phyloP scores from a whole-genome alignment of 2,888 invertebrate species.

The Orchestes rusci region DNA sequence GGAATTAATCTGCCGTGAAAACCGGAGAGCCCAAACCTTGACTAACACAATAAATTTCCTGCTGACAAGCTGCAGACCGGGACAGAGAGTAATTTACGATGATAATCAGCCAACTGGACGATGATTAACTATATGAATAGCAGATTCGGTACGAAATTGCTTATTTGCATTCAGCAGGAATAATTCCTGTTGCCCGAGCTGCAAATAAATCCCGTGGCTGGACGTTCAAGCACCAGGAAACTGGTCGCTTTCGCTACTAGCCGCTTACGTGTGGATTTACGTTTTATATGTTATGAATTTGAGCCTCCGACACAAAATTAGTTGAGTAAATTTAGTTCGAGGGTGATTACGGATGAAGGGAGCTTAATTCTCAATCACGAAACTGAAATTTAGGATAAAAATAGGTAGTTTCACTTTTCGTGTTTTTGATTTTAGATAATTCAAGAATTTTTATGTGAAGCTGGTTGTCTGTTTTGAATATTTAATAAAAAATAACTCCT shows the following conservation, averaged over 20 bases:
- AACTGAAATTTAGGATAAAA: too few relatives aligned
- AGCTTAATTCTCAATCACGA: too few relatives aligned
- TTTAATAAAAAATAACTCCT: too few relatives aligned
- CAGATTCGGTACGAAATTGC: slow-evolving; percentile 45
- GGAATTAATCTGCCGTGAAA: slow-evolving; percentile 9
- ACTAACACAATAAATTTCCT: slow-evolving; percentile 19
- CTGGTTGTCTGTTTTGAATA: too few relatives aligned
- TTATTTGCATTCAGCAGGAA: slow-evolving; percentile 35
- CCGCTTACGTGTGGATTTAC: slow-evolving; percentile 20
- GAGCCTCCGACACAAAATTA: slow-evolving; percentile 6
- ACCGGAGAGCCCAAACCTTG: slow-evolving; percentile 10
- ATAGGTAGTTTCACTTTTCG: too few relatives aligned
- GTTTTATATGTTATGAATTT: slow-evolving; percentile 18
- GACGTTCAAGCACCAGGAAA: slow-evolving; percentile 8
- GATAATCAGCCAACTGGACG: slow-evolving; percentile 45
- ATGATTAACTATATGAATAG: slow-evolving; percentile 46
- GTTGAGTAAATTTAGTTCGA: slow-evolving; percentile 11
- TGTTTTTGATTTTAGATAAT: too few relatives aligned
- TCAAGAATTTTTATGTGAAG: too few relatives aligned
- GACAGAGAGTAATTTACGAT: slow-evolving; percentile 41
- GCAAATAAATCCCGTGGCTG: slow-evolving; percentile 25
- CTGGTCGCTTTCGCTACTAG: slow-evolving; percentile 6
- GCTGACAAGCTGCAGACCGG: slow-evolving; percentile 18
- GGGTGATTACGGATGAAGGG: slow-evolving; percentile 10
- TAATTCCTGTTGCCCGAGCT: slow-evolving; percentile 20